Conservation (phyloP, 2,888 invertebrate genomes). For the Leptothorax acervorum region DNA sequence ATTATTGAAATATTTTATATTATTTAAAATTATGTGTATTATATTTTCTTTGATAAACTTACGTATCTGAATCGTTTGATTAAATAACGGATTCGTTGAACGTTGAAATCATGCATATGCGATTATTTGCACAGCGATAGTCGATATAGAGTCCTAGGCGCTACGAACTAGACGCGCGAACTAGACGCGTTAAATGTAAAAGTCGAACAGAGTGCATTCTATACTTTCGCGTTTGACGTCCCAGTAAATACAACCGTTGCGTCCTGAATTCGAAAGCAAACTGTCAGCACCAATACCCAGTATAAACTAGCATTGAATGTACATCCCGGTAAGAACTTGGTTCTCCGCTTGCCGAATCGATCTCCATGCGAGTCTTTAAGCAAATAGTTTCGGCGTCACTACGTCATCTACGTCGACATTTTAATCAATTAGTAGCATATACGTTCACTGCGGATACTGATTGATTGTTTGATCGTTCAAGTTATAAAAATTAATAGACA, state of each 20-base stretch:
- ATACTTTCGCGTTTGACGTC: slow-evolving; percentile 60
- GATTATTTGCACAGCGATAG: slow-evolving; percentile 28
- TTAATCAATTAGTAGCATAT: slow-evolving; percentile 23
- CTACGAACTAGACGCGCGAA: neutral
- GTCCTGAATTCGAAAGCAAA: slow-evolving; percentile 67
- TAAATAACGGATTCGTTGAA: neutral
- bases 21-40: neutral
- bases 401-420: slow-evolving; percentile 21
- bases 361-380: slow-evolving; percentile 52
- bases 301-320: slow-evolving; percentile 53
- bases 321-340: slow-evolving; percentile 60
- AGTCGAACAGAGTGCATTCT: slow-evolving; percentile 47
- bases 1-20: neutral
- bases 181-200: slow-evolving; percentile 60
- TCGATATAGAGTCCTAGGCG: slow-evolving; percentile 9
- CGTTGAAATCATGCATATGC: neutral
- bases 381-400: slow-evolving; percentile 46
- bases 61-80: neutral
- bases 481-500: neutral
- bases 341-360: slow-evolving; percentile 62
- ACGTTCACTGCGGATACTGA: neutral
- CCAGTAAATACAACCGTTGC: slow-evolving; percentile 60
- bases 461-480: slow-evolving; percentile 4
- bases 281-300: slow-evolving; percentile 55
- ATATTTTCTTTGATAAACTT: neutral